Conservation (phyloP, 2,888 invertebrate species). For the Ormyrus thymus region DNA sequence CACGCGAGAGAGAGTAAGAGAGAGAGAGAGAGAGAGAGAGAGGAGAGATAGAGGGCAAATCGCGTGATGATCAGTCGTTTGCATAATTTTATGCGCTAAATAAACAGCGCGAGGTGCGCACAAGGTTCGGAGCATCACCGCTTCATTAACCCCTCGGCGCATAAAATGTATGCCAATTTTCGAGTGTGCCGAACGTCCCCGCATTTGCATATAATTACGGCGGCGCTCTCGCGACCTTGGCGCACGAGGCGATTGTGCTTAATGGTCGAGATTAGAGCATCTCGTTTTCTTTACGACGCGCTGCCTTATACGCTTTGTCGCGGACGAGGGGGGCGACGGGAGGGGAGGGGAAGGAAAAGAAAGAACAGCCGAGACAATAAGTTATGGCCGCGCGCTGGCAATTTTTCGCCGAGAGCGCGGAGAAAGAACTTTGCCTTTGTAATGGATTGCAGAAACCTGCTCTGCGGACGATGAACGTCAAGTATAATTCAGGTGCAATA, state of each 20-base stretch:
- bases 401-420: constrained; percentile 21
- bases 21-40: no score
- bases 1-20: no score
- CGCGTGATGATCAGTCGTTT: constrained; percentile 44
- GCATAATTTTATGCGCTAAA: constrained; percentile 47
- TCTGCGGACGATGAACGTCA: background rate
- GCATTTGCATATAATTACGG: constrained; percentile 52
- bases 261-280: constrained; percentile 51
- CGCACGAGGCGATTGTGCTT: constrained; percentile 26
- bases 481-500: constrained; percentile 6
- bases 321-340: background rate
- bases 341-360: background rate
- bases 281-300: constrained; percentile 39
- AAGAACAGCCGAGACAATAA: constrained; percentile 15
- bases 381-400: constrained; percentile 14
- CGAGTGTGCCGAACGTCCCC: constrained; percentile 12
- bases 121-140: background rate
- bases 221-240: constrained; percentile 38
- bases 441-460: constrained; percentile 38
- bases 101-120: constrained; percentile 14
- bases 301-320: background rate
- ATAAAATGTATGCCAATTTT: constrained; percentile 52
- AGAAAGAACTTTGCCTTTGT: constrained; percentile 20
- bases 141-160: constrained; percentile 44
- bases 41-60: background rate